Evolutionary conservation across 1,140 invertebrate species (phyloP), one percentile per base, ranked within the genome.

Genomic region (Marisa cornuarietis): DNA sequence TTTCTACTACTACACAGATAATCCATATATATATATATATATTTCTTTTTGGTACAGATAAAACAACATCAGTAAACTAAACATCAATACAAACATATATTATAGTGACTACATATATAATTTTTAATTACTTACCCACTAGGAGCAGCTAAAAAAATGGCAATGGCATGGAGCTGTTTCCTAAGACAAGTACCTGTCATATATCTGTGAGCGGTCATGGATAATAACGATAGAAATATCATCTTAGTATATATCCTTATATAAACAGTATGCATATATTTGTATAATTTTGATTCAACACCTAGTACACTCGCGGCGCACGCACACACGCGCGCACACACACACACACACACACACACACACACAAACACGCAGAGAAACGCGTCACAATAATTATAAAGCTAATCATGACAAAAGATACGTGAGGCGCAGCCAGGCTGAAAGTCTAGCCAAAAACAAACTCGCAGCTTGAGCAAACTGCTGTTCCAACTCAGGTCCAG

Each of bases 51-150:
- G 31, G 31, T 42, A 42, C 31, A 42, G 31, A 42, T 42, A 42
- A 42, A 42, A 42, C 0, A 42, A 42, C 6, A 42, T 42, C 31
- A 42, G 31, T 42, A 42, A 42, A 6, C 31, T 42, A 42, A 42
- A 42, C 31, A 42, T 42, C 31, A 42, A 42, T 42, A 42, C 31
- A 42, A 42, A 42, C 6, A 42, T 42, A 42, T 42, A 42, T 42
- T 42, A 42, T 42, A 42, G 31, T 11, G 16, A 72, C 49, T 62
- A 26, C 11, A 42, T n/a, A n/a, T n/a, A n/a, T n/a, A n/a, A n/a
- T n/a, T n/a, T n/a, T n/a, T n/a, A n/a, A n/a, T n/a, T n/a, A 83
- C 89, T 85, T 86, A 91, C 90, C 90, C 90, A 87, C 90, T 91
- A n/a, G 90, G 90, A 76, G 91, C 89, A 49, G 88, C 87, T 52